Evolutionary conservation across 2,888 invertebrate species (phyloP).

Genomic region (Eristalis tenax): DNA sequence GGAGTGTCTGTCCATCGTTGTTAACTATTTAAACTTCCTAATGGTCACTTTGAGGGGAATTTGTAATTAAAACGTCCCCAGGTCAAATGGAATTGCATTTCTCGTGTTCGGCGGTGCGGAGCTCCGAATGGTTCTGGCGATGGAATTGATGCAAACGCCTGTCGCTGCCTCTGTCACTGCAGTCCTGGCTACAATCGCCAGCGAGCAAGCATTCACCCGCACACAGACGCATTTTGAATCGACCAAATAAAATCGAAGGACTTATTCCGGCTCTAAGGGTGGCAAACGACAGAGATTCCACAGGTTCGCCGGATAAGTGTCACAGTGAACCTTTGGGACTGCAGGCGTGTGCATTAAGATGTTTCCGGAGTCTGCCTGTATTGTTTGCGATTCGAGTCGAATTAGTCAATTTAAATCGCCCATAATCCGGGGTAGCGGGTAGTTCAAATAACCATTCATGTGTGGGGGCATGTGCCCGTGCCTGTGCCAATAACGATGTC

Average conservation of each 20-base stretch:
- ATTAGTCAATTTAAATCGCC: slow-evolving; percentile 57
- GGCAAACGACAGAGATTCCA: slow-evolving; percentile 26
- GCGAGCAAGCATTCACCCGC: background rate
- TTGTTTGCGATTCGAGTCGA: slow-evolving; percentile 38
- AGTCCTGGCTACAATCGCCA: background rate
- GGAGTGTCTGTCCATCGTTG: slow-evolving; percentile 68
- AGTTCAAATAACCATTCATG: slow-evolving; percentile 2
- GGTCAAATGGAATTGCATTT: slow-evolving; percentile 71
- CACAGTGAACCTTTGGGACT: slow-evolving; percentile 20
- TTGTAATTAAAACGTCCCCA: slow-evolving; percentile 73
- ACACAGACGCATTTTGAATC: slow-evolving; percentile 45
- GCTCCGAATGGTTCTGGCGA: slow-evolving; percentile 44
- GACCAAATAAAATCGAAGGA: slow-evolving; percentile 56
- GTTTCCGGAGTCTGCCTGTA: slow-evolving; percentile 20
- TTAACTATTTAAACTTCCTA: slow-evolving; percentile 72
- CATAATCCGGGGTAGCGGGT: slow-evolving; percentile 36
- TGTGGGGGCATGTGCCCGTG: slow-evolving; percentile 5
- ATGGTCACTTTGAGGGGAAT: slow-evolving; percentile 73
- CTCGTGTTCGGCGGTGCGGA: slow-evolving; percentile 66
- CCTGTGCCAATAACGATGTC: slow-evolving; percentile 41
- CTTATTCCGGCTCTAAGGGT: slow-evolving; percentile 26
- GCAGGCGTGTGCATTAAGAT: slow-evolving; percentile 38
- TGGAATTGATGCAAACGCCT: slow-evolving; percentile 45
- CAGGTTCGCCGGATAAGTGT: slow-evolving; percentile 38
- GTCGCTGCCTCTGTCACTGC: background rate